These are phyloP conservation scores for Otis tarda DNA, from an alignment of 2,113 vertebrate species.

Conservation along the genomic window DNA sequence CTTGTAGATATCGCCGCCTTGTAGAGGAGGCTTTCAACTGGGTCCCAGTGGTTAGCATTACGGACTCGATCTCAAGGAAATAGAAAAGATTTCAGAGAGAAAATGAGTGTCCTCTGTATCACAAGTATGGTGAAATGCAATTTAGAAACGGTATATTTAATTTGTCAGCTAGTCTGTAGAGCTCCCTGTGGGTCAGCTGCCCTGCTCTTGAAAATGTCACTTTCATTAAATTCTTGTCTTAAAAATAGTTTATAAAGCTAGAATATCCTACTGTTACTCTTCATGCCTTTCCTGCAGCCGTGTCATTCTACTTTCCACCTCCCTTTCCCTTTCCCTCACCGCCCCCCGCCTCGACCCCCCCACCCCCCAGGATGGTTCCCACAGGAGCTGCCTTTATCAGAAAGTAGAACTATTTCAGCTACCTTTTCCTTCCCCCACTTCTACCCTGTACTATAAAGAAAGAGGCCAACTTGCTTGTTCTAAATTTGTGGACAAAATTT, in stretches of 20 bases:
- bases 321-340: no score
- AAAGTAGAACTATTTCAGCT: not conserved
- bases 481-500: not conserved
- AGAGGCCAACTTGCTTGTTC: not conserved
- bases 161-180: not conserved
- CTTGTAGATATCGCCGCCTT: not conserved
- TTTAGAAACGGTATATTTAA: not conserved
- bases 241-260: not conserved
- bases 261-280: not conserved
- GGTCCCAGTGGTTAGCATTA: not conserved
- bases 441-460: not conserved
- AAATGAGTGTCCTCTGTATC: not conserved
- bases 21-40: not conserved
- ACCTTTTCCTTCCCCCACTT: no score
- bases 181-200: not conserved
- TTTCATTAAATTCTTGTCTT: not conserved
- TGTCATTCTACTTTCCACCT: not conserved
- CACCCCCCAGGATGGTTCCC: not conserved
- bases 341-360: no score
- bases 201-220: not conserved
- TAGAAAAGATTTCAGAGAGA: not conserved
- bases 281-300: not conserved
- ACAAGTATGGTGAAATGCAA: not conserved
- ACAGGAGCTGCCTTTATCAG: not conserved
- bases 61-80: not conserved